Evolutionary conservation across 2,113 vertebrate species (phyloP).

Genomic region (Malaclemys terrapin): DNA sequence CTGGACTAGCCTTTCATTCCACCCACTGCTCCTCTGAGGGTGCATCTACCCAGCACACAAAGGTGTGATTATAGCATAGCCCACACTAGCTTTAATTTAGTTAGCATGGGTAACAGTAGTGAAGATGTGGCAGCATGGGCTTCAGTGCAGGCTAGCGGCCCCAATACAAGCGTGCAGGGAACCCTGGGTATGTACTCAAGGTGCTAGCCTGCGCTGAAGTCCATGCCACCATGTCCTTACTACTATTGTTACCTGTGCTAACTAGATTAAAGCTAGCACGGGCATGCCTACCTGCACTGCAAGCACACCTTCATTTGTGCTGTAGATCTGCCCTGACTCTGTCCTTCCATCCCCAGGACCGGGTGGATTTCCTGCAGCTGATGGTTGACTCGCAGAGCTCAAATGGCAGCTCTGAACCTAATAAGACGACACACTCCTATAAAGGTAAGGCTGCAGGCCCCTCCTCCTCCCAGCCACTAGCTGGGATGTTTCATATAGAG

Average conservation of each 20-base stretch:
- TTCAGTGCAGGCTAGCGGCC: not conserved
- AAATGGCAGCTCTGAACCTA: constrained; percentile 15
- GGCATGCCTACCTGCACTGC: not conserved
- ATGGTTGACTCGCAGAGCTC: constrained; percentile 84
- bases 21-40: not conserved
- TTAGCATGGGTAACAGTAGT: not conserved
- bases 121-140: not conserved
- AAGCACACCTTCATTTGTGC: not conserved
- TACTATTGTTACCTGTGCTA: not conserved
- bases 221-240: not conserved
- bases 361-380: constrained; percentile 86
- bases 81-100: not conserved
- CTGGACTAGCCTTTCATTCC: not conserved
- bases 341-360: constrained; percentile 62
- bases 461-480: not conserved
- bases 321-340: not conserved
- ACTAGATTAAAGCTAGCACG: not conserved
- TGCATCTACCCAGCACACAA: not conserved
- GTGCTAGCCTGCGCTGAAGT: not conserved
- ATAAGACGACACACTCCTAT: not conserved
- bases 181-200: not conserved
- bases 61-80: not conserved
- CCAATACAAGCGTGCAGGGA: not conserved
- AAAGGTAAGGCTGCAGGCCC: constrained; percentile 28
- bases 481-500: rapidly evolving